These are phyloP conservation scores for Hypolimnas misippus DNA, from an alignment of 2,888 invertebrate species.

Conservation along the genomic window DNA sequence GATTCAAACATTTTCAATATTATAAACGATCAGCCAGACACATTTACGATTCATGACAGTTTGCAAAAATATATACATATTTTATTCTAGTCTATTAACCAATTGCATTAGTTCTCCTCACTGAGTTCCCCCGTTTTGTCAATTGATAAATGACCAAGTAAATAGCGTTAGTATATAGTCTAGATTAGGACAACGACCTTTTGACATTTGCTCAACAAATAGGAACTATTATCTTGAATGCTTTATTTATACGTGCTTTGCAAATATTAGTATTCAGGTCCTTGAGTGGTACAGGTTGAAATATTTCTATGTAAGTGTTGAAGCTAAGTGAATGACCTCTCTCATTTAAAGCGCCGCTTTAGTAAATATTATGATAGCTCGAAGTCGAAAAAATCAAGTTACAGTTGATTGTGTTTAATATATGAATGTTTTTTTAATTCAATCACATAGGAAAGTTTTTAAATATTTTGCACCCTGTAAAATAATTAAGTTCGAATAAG, in stretches of 20 bases:
- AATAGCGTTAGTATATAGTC: slow-evolving; percentile 19
- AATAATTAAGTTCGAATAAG: no score
- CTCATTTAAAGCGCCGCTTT: not conserved
- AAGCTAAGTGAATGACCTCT: not conserved
- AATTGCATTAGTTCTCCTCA: slow-evolving; percentile 16
- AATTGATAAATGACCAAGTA: slow-evolving; percentile 32
- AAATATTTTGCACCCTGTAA: no score
- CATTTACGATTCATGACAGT: no score
- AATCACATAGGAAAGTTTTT: no score
- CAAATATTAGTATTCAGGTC: slow-evolving; percentile 18
- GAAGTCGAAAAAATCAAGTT: not conserved
- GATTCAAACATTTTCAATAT: no score
- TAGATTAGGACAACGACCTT: slow-evolving; percentile 33
- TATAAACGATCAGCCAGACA: no score
- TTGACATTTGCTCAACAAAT: slow-evolving; percentile 24
- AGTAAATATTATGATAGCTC: not conserved
- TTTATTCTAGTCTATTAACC: slow-evolving; percentile 17
- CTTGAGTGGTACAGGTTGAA: not conserved
- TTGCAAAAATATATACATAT: not conserved
- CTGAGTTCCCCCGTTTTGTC: slow-evolving; percentile 24
- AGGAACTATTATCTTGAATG: slow-evolving; percentile 2
- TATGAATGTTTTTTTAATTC: no score
- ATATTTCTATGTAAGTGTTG: not conserved
- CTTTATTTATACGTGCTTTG: slow-evolving; percentile 3
- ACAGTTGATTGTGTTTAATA: no score